These are phyloP conservation scores for Callinectes sapidus DNA, from an alignment of 2,888 invertebrate species.

Conservation along the genomic window DNA sequence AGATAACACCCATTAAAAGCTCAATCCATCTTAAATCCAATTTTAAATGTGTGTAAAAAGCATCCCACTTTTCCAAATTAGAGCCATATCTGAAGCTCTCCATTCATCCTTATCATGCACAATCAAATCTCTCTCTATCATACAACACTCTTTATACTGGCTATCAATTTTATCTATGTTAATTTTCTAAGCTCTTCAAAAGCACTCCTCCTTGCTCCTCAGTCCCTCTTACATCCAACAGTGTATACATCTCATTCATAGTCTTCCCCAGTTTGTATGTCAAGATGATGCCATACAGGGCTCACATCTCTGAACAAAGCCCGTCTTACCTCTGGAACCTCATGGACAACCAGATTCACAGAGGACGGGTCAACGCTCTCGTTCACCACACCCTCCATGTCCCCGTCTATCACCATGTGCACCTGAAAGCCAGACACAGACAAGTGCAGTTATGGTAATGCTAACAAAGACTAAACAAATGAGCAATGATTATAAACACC, in stretches of 20 bases:
- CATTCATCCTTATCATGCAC: background rate
- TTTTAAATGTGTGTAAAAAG: no score
- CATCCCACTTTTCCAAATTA: no score
- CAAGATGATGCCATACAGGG: background rate
- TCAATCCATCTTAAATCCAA: no score
- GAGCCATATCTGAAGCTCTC: background rate
- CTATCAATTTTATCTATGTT: no score
- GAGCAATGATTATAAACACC: background rate
- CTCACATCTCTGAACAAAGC: background rate
- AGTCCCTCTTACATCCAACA: background rate
- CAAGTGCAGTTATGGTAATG: background rate
- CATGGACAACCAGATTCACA: conserved; percentile 59
- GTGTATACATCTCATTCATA: background rate
- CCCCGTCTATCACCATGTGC: conserved; percentile 62
- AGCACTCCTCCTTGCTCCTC: no score
- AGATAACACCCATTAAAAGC: no score
- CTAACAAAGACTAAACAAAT: background rate
- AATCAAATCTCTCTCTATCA: background rate
- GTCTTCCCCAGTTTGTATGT: background rate
- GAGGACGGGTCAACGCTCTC: conserved; percentile 55
- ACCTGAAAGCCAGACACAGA: conserved; percentile 14
- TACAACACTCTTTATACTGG: no score
- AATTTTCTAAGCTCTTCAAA: no score
- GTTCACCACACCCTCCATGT: conserved; percentile 62
- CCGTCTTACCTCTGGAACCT: conserved; percentile 58